These are phyloP conservation scores for Epinotia demarniana DNA, from an alignment of 2,888 invertebrate genomes.

Conservation along the genomic window DNA sequence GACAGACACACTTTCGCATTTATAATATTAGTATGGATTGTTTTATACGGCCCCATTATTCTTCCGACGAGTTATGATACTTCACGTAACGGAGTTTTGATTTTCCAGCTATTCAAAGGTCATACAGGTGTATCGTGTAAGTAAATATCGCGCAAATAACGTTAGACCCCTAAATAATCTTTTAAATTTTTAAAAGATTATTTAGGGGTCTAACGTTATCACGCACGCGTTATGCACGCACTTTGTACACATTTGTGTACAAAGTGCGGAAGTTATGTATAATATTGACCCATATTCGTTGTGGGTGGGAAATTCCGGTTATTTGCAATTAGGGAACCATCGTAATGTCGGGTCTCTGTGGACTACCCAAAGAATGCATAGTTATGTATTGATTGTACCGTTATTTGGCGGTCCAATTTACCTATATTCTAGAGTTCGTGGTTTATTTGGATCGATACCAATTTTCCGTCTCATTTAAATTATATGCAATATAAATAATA, in stretches of 20 bases:
- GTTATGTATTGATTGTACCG: slow-evolving; percentile 2
- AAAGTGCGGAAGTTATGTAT: too few relatives aligned
- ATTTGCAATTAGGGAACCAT: slow-evolving; percentile 35
- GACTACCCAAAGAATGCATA: slow-evolving; percentile 22
- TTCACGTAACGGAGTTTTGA: not conserved
- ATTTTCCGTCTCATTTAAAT: not conserved
- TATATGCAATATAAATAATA: not conserved
- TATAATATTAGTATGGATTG: too few relatives aligned
- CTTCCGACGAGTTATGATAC: not conserved
- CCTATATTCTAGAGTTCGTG: not conserved
- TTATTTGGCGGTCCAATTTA: not conserved
- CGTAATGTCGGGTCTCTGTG: slow-evolving; percentile 27
- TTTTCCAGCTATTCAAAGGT: not conserved
- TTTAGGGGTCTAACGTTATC: too few relatives aligned
- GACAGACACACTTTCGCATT: too few relatives aligned
- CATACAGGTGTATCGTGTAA: too few relatives aligned
- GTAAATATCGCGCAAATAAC: too few relatives aligned
- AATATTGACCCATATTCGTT: not conserved
- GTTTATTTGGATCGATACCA: not conserved
- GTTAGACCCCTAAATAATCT: too few relatives aligned
- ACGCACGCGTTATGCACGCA: too few relatives aligned
- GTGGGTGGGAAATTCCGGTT: slow-evolving; percentile 28
- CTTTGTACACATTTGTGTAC: too few relatives aligned
- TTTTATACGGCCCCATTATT: not conserved
- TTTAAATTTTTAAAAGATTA: too few relatives aligned